A percentile compares a stretch with the other conserved stretches of the same genome.
phyloP scores from a whole-genome alignment of 2,113 vertebrate species.

The Oceanodroma tethys region DNA sequence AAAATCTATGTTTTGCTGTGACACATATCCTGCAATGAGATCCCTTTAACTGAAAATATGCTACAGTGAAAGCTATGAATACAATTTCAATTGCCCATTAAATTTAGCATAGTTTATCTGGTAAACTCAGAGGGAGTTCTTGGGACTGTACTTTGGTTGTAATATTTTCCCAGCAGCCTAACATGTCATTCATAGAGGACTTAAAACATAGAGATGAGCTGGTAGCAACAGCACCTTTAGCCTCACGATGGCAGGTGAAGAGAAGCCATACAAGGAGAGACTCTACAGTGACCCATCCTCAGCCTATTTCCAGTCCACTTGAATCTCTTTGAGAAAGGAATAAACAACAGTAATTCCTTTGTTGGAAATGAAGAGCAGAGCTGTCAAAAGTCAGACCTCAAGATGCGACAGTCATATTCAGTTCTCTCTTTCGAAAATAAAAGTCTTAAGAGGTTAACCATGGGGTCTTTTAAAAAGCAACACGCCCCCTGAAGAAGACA shows the following conservation, averaged over 20 bases:
- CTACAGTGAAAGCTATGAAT: neutral
- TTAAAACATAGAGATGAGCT: neutral
- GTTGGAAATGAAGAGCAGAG: neutral
- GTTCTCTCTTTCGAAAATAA: neutral
- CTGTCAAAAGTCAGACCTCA: neutral
- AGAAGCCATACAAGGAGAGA: neutral
- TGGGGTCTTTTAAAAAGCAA: neutral
- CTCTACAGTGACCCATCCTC: neutral
- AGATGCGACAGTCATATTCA: neutral
- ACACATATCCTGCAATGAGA: neutral
- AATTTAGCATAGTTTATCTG: neutral
- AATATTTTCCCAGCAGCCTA: neutral
- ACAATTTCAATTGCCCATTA: neutral
- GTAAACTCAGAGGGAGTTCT: neutral
- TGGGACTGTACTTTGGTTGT: neutral
- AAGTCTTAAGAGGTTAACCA: neutral
- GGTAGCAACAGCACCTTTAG: neutral
- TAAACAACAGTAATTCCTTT: neutral
- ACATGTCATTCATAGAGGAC: fast-evolving
- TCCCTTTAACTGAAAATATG: neutral
- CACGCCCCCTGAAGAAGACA: fast-evolving
- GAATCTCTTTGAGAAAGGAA: neutral
- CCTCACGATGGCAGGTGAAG: neutral
- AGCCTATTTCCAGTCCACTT: neutral
- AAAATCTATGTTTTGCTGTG: neutral